Evolutionary conservation across 1,140 invertebrate genomes (phyloP), one percentile per base, ranked within the genome.

Genomic region (Drosophila lacteicornis): DNA sequence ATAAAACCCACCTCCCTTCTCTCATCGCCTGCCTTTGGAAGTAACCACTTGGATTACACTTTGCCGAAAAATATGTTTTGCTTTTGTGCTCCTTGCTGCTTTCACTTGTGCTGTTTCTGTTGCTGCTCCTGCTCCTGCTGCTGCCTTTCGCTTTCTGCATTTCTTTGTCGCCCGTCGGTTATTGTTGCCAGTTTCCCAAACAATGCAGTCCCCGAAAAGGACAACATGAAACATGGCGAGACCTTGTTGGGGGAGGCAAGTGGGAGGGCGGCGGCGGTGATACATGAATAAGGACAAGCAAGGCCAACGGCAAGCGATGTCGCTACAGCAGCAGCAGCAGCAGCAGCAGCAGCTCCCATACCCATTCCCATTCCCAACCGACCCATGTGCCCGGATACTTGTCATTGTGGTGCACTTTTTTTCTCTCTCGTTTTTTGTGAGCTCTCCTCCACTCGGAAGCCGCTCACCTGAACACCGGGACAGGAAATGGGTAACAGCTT

Each of bases 381-480:
- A 36, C 33, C 33, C 33, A 11, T 36, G 33, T 36, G 38, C 33
- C 77, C 53, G 73, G 46, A 65, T 49, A 53, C 51, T 51, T 59
- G 56, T 58, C 82, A 81, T 81, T 85, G 82, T 84, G 74, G 51
- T 85, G 82, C 82, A 86, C 58, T 70, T 86, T 85, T 85, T 71
- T 55, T 56, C 13, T 55, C 19, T 60, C 58, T 74, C 49, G 27
- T 70, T 36, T 55, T 53, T 57, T 43, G 43, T 60, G 57, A 76
- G 74, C 75, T 80, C 59, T 43, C 66, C 75, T 43, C 59, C 73
- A 73, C 68, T 62, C 70, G 66, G 75, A 85, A 66, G 80, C 76
- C 73, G 69, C 68, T 81, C 82, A 85, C 82, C 82, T 85, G 78
- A 66, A 70, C 66, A 33, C 63, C 38, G 47, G 57, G 45, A 46